phyloP scores from a whole-genome alignment of 2,113 vertebrate genomes.

The Meriones unguiculatus region DNA sequence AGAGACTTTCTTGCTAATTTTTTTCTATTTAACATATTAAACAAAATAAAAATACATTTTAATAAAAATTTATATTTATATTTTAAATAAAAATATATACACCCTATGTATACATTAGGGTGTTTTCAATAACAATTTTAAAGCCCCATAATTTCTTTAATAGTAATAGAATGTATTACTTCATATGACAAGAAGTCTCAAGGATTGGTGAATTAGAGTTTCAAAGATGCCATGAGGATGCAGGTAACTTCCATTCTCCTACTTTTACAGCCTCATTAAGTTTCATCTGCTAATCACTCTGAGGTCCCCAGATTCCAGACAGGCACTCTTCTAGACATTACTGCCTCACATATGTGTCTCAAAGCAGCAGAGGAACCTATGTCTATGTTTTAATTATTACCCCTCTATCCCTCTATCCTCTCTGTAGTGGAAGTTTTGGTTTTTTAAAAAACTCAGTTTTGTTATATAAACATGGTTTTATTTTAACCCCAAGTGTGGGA shows the following conservation, averaged over 20 bases:
- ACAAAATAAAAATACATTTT: not conserved
- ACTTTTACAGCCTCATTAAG: not conserved
- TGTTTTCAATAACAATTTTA: conserved; percentile 9
- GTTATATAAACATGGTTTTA: no score
- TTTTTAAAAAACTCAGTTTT: no score
- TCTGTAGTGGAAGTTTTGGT: no score
- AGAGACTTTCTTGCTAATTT: not conserved
- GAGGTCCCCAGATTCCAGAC: not conserved
- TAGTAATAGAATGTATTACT: not conserved
- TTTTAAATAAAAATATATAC: no score
- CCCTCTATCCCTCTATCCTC: no score
- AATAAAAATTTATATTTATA: no score
- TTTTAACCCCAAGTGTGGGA: no score
- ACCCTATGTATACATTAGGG: not conserved
- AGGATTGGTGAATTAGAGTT: not conserved
- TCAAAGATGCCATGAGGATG: not conserved
- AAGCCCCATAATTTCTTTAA: not conserved
- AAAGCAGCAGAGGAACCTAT: not conserved
- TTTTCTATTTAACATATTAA: not conserved
- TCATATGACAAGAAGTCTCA: conserved; percentile 4
- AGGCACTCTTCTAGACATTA: not conserved
- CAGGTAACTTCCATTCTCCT: not conserved
- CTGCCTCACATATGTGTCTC: not conserved
- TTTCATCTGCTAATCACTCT: not conserved
- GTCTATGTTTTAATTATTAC: not conserved